These are phyloP conservation scores for Galeopsomyia nigrocyanea DNA, from an alignment of 2,888 invertebrate genomes.

Conservation along the genomic window DNA sequence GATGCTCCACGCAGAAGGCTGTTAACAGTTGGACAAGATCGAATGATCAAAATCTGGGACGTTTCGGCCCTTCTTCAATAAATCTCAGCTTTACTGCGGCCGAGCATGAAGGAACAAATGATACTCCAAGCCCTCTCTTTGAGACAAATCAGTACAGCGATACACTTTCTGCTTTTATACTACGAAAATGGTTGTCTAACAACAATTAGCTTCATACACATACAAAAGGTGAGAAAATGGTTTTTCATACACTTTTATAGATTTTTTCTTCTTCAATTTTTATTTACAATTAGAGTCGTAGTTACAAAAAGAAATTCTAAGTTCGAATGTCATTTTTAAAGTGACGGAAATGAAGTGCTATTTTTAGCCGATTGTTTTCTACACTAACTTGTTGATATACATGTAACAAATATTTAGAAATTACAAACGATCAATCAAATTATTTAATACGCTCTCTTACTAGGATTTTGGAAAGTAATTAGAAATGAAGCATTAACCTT, in stretches of 20 bases:
- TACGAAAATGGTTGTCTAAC: constrained; percentile 12
- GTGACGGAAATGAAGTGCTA: constrained; percentile 47
- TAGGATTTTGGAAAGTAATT: constrained; percentile 18
- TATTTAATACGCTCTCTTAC: constrained; percentile 22
- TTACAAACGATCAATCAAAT: constrained; percentile 14
- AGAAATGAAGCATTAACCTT: constrained; percentile 29
- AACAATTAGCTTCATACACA: constrained; percentile 15
- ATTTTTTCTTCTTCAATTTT: constrained; percentile 25
- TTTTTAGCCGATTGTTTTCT: constrained; percentile 35
- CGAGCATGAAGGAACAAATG: constrained; percentile 17
- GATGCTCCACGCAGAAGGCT: constrained; percentile 91
- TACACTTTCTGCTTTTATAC: constrained; percentile 35
- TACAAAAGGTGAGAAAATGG: constrained; percentile 28
- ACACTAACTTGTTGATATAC: constrained; percentile 17
- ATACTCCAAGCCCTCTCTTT: constrained; percentile 42
- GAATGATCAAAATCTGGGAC: constrained; percentile 95
- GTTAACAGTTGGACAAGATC: constrained; percentile 94
- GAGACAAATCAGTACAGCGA: constrained; percentile 40
- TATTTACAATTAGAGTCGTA: constrained; percentile 30
- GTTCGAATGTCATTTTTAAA: constrained; percentile 42
- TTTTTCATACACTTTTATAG: constrained; percentile 42
- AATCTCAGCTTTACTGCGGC: constrained; percentile 46
- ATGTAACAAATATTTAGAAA: constrained; percentile 15
- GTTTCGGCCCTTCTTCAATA: constrained; percentile 76
- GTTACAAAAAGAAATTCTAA: constrained; percentile 17